These are phyloP conservation scores for Phymastichus coffea DNA, from an alignment of 1,140 invertebrate genomes.

Conservation along the genomic window DNA sequence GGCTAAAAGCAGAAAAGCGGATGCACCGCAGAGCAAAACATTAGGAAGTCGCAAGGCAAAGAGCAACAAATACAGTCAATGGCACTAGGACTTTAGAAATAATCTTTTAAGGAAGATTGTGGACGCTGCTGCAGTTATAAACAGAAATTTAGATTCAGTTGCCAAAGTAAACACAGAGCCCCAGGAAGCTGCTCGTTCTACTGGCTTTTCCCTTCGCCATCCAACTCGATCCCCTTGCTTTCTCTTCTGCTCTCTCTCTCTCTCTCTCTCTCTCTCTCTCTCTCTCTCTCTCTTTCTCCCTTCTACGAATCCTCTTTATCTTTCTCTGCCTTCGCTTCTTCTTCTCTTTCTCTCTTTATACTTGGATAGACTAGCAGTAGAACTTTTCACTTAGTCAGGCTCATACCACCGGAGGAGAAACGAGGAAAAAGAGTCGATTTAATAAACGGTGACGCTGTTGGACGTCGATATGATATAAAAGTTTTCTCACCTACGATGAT, in stretches of 20 bases:
- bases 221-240: slow-evolving; percentile 13
- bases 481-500: too few species aligned
- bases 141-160: slow-evolving; percentile 51
- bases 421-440: slow-evolving; percentile 43
- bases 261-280: background rate
- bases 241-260: slow-evolving; percentile 12
- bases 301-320: background rate
- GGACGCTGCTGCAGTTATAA: slow-evolving; percentile 48
- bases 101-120: slow-evolving; percentile 44
- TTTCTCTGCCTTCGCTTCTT: slow-evolving; percentile 7
- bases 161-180: slow-evolving; percentile 44
- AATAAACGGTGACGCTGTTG: slow-evolving; percentile 41
- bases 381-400: slow-evolving; percentile 50
- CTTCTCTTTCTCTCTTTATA: background rate
- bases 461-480: slow-evolving; percentile 24
- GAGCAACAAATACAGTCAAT: background rate
- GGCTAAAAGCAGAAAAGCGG: background rate
- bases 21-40: background rate
- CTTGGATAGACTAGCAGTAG: slow-evolving; percentile 27
- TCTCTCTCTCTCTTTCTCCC: slow-evolving; percentile 13
- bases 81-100: slow-evolving; percentile 32
- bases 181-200: slow-evolving; percentile 16
- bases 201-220: background rate
- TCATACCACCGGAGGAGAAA: slow-evolving; percentile 24
- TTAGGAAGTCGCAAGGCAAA: background rate